Evolutionary conservation across 2,888 invertebrate genomes (phyloP).

Genomic region (Xanthia icteritia): DNA sequence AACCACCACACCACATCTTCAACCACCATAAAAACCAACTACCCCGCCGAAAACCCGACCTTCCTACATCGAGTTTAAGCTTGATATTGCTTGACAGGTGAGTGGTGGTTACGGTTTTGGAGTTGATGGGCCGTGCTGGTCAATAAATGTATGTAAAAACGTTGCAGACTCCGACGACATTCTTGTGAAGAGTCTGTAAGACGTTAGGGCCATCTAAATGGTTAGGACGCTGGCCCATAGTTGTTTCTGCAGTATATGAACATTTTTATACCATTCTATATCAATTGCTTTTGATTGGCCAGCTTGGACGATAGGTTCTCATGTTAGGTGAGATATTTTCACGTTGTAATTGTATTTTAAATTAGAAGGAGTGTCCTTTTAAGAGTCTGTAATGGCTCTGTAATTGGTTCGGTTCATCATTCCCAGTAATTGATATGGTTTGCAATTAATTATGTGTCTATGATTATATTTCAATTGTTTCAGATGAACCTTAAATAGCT

Average conservation of each 20-base stretch:
- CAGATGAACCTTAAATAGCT: background rate
- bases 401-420: conserved; percentile 29
- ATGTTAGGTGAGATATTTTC: conserved; percentile 43
- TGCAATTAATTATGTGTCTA: conserved; percentile 24
- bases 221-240: conserved; percentile 72
- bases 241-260: conserved; percentile 49
- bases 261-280: conserved; percentile 45
- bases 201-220: conserved; percentile 80
- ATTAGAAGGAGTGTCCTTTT: conserved; percentile 39
- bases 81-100: conserved; percentile 4
- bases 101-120: conserved; percentile 53
- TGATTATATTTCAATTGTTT: conserved; percentile 18
- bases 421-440: conserved; percentile 30
- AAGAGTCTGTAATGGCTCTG: conserved; percentile 25
- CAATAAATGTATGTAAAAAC: conserved; percentile 87
- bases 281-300: conserved; percentile 41
- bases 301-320: conserved; percentile 18
- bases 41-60: conserved; percentile 43
- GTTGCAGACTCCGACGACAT: conserved; percentile 83
- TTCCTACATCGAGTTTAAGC: conserved; percentile 1
- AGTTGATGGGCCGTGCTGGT: conserved; percentile 68
- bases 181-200: conserved; percentile 77
- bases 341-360: conserved; percentile 56
- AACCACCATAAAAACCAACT: conserved; percentile 18
- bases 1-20: conserved; percentile 33